A percentile compares a stretch with the other conserved stretches of the same genome.
Evolutionary conservation across 2,888 invertebrate genomes (phyloP).

Genomic region (Leptopilina myrica): DNA sequence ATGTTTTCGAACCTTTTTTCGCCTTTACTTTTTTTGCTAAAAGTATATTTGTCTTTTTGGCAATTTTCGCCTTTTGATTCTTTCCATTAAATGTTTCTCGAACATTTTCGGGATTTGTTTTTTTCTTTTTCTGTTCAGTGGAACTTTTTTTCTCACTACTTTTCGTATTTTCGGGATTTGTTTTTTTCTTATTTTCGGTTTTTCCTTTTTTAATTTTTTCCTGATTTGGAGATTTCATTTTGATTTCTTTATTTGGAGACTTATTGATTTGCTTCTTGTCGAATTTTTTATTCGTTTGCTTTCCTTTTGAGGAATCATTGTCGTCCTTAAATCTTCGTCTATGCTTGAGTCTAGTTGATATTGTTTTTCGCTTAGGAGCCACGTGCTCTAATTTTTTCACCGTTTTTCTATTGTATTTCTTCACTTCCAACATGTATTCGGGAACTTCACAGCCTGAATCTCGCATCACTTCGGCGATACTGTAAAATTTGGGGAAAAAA

Average conservation of each 20-base stretch:
- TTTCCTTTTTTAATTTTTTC: background rate
- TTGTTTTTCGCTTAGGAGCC: constrained; percentile 83
- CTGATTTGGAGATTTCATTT: background rate
- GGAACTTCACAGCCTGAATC: constrained; percentile 96
- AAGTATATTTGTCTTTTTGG: background rate
- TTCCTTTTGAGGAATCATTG: background rate
- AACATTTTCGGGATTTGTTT: background rate
- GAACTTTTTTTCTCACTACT: background rate
- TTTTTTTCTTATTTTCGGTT: background rate
- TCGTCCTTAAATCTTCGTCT: constrained; percentile 63
- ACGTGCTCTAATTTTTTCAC: constrained; percentile 76
- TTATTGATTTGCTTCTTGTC: background rate
- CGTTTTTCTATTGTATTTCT: constrained; percentile 82
- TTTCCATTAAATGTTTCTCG: background rate
- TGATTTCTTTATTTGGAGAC: background rate
- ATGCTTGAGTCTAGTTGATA: constrained; percentile 80
- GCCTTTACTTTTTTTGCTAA: constrained; percentile 23
- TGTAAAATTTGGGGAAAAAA: constrained; percentile 71
- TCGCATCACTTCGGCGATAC: constrained; percentile 93
- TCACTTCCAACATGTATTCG: constrained; percentile 90
- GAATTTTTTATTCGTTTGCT: background rate
- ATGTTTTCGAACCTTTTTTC: background rate
- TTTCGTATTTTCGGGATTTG: background rate
- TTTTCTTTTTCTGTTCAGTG: background rate
- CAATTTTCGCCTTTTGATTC: background rate